Evolutionary conservation across 2,113 vertebrate genomes (phyloP).

Genomic region (Aphyosemion australe): DNA sequence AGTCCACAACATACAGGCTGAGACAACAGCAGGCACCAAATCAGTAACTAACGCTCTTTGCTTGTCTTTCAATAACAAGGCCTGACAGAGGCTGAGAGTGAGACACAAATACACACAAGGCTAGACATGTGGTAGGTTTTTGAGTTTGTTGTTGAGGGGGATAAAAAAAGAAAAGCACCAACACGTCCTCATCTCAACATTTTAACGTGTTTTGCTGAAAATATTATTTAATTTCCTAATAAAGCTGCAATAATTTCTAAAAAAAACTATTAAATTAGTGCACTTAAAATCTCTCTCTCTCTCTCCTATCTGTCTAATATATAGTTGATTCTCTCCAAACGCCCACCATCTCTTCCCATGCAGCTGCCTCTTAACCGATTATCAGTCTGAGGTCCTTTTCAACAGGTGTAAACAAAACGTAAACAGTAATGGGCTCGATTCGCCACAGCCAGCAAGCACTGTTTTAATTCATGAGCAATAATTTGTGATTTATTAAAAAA

Average conservation of each 20-base stretch:
- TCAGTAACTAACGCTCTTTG: constrained; percentile 43
- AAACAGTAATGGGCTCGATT: constrained; percentile 42
- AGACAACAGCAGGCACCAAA: constrained; percentile 36
- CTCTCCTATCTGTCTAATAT: constrained; percentile 30
- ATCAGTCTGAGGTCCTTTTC: constrained; percentile 41
- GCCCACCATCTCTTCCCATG: constrained; percentile 31
- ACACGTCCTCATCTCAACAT: not conserved
- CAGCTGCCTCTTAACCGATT: constrained; percentile 49
- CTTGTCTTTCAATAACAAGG: constrained; percentile 53
- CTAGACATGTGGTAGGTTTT: not conserved
- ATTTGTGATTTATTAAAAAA: not conserved
- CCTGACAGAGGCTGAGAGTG: constrained; percentile 40
- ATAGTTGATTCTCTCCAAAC: constrained; percentile 34
- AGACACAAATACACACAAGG: not conserved
- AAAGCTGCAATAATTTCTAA: too few species aligned
- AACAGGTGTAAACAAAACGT: constrained; percentile 44
- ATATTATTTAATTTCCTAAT: not conserved
- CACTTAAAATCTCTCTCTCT: constrained; percentile 12
- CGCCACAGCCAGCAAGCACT: too few species aligned
- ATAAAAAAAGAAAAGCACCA: constrained; percentile 11
- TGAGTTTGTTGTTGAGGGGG: not conserved
- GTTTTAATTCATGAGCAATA: not conserved
- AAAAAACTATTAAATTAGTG: too few species aligned
- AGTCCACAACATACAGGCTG: constrained; percentile 31
- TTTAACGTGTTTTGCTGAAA: not conserved